Conservation (phyloP, 1,140 invertebrate species). For the Drosophila insularis region DNA sequence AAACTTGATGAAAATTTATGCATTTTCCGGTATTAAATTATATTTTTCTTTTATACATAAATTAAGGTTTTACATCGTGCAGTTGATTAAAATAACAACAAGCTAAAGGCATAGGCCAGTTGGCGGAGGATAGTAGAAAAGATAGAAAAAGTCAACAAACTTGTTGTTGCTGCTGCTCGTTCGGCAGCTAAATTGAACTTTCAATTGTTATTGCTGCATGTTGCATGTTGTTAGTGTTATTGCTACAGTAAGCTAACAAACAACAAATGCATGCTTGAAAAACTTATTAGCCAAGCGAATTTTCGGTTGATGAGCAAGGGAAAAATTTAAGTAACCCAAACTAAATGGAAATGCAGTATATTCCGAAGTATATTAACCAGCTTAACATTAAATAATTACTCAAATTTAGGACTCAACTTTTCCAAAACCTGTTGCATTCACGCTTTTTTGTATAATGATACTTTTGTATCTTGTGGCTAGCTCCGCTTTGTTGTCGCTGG, state of each 20-base stretch:
- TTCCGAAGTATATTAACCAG: not conserved
- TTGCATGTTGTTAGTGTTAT: slow-evolving; percentile 29
- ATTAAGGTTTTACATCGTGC: slow-evolving; percentile 78
- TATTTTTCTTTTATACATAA: slow-evolving; percentile 71
- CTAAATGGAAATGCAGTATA: not conserved
- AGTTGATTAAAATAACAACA: slow-evolving; percentile 66
- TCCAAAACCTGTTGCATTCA: not conserved
- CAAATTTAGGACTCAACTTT: not conserved
- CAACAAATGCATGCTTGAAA: slow-evolving; percentile 54
- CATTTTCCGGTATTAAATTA: slow-evolving; percentile 79
- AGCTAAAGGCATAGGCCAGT: slow-evolving; percentile 17
- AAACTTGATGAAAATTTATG: slow-evolving; percentile 61
- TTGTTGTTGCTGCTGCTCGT: slow-evolving; percentile 30
- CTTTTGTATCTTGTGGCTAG: no score
- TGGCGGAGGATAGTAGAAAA: slow-evolving; percentile 16
- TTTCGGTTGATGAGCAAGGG: slow-evolving; percentile 17
- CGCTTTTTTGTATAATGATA: no score
- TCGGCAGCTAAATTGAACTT: slow-evolving; percentile 39
- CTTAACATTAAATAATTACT: not conserved
- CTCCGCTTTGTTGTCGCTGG: not conserved
- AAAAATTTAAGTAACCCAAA: slow-evolving; percentile 6
- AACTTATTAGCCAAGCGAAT: slow-evolving; percentile 45
- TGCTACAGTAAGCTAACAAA: slow-evolving; percentile 39
- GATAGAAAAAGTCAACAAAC: slow-evolving; percentile 20
- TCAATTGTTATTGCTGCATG: slow-evolving; percentile 52